phyloP scores from a whole-genome alignment of 2,113 vertebrate genomes.

The Boulengeromyrus knoepffleri region DNA sequence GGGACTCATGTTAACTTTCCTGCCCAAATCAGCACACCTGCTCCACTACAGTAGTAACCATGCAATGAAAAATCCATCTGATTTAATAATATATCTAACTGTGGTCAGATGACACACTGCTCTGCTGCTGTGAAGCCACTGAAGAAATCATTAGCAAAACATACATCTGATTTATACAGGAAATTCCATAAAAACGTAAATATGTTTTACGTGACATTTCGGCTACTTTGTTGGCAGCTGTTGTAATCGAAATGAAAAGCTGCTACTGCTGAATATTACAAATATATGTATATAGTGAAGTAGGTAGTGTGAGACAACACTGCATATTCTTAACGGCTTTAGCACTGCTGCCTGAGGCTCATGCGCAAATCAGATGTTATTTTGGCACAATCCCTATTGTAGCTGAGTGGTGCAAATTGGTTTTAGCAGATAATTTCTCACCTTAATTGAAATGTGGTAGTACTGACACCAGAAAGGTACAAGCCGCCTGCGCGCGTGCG shows the following conservation, averaged over 20 bases:
- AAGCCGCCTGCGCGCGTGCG: background rate
- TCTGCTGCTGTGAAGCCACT: background rate
- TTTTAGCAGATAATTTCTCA: slow-evolving; percentile 17
- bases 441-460: slow-evolving; percentile 8
- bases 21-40: background rate
- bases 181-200: background rate
- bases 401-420: slow-evolving; percentile 11
- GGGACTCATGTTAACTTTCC: background rate
- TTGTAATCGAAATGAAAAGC: background rate
- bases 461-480: background rate
- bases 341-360: background rate
- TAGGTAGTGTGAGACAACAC: background rate
- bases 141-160: background rate
- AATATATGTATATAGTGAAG: background rate
- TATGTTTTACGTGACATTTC: background rate
- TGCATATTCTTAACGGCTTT: slow-evolving; percentile 1
- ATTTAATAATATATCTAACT: background rate
- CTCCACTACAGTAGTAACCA: background rate
- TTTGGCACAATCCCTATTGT: background rate
- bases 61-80: background rate
- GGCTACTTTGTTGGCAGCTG: background rate
- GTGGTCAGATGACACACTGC: background rate
- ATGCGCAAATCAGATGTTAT: background rate
- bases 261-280: background rate
- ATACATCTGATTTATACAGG: background rate